Conservation (phyloP, 2,113 vertebrate species). For the Apteryx mantelli region DNA sequence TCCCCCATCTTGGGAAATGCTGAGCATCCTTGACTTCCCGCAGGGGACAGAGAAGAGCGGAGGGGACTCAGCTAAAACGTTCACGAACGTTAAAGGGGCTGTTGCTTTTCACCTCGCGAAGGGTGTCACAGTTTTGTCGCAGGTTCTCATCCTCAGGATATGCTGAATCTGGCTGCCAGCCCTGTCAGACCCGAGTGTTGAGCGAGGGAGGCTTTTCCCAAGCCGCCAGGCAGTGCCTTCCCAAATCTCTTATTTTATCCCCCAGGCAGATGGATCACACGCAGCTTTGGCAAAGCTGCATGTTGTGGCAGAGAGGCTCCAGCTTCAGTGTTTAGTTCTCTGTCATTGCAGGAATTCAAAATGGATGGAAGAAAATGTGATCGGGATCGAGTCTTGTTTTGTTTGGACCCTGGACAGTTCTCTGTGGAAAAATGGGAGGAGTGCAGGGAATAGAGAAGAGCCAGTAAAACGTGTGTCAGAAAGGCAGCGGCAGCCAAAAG, state of each 20-base stretch:
- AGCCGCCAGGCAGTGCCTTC: background rate
- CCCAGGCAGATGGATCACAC: slow-evolving; percentile 16
- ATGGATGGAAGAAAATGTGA: slow-evolving; percentile 14
- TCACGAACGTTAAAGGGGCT: accelerated
- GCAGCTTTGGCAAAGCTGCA: background rate
- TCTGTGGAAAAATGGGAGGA: slow-evolving; percentile 54
- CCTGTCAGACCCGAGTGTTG: background rate
- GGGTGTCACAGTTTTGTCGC: background rate
- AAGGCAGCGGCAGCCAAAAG: background rate
- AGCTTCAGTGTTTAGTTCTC: slow-evolving; percentile 38
- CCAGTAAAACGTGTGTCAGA: slow-evolving; percentile 3
- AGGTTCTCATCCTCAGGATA: background rate
- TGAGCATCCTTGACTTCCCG: background rate
- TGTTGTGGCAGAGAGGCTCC: slow-evolving; percentile 32
- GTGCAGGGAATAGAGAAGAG: background rate
- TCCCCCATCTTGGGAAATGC: background rate
- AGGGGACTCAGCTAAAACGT: background rate
- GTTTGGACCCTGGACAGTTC: slow-evolving; percentile 26
- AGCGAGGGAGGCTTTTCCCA: background rate
- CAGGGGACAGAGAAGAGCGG: background rate
- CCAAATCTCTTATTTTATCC: background rate
- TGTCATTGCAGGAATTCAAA: slow-evolving; percentile 16
- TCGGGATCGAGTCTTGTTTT: slow-evolving; percentile 8
- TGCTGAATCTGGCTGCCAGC: background rate
- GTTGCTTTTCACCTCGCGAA: background rate